Evolutionary conservation across 2,113 vertebrate genomes (phyloP).

Genomic region (Daboia siamensis): DNA sequence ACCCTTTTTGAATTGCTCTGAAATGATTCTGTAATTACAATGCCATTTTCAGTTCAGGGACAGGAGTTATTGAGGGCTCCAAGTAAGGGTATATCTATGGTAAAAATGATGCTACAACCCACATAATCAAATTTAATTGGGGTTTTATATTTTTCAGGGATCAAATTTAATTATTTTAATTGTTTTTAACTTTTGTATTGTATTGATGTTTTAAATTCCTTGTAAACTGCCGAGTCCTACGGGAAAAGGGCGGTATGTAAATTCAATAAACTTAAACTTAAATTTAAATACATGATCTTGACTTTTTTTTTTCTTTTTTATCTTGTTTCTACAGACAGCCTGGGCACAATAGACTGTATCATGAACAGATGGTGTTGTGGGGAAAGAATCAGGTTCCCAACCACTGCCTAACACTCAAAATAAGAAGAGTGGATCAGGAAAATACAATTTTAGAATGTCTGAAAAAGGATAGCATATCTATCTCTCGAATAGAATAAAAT

Average conservation of each 20-base stretch:
- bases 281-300: background rate
- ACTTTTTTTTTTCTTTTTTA: background rate
- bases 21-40: background rate
- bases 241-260: too few relatives aligned
- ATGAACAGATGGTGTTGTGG: background rate
- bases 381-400: background rate
- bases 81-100: background rate
- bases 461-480: too few relatives aligned
- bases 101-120: background rate
- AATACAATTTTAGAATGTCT: background rate
- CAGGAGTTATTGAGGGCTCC: background rate
- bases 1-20: background rate
- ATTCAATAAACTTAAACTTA: too few relatives aligned
- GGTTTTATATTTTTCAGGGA: too few relatives aligned
- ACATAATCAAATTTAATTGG: too few relatives aligned
- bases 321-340: background rate
- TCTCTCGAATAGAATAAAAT: too few relatives aligned
- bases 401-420: background rate
- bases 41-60: background rate
- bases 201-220: too few relatives aligned
- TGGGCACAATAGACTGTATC: background rate
- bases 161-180: too few relatives aligned
- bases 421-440: background rate
- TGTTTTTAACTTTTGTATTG: too few relatives aligned
- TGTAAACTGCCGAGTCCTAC: too few relatives aligned